These are phyloP conservation scores for Drosophila emarginata DNA, from an alignment of 2,888 invertebrate species.

Conservation along the genomic window DNA sequence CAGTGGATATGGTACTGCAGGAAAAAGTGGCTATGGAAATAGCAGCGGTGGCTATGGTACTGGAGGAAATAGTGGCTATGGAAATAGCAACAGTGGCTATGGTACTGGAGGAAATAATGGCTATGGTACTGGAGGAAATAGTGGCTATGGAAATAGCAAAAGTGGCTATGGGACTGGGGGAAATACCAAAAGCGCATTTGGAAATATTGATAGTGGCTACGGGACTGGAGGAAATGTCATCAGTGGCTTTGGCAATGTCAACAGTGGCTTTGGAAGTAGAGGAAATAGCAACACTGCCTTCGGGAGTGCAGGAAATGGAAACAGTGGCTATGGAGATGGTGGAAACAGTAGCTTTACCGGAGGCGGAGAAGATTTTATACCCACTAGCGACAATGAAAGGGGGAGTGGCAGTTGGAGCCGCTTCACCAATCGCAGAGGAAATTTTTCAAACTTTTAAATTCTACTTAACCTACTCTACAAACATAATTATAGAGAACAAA, in stretches of 20 bases:
- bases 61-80: background rate
- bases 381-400: background rate
- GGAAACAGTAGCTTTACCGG: background rate
- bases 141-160: background rate
- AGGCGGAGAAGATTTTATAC: constrained; percentile 1
- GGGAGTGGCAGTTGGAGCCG: constrained; percentile 18
- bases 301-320: background rate
- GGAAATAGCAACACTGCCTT: constrained; percentile 11
- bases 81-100: background rate
- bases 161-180: constrained; percentile 3
- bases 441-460: background rate
- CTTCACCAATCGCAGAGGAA: constrained; percentile 13
- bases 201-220: background rate
- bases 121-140: background rate
- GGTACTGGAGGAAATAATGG: background rate
- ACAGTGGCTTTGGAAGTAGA: background rate
- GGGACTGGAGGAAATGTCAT: background rate
- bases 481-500: background rate
- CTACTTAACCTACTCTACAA: background rate
- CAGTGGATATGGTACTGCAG: no score
- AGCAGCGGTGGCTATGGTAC: background rate
- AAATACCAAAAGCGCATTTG: background rate
- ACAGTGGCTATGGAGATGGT: background rate
- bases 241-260: background rate
- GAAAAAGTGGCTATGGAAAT: no score